Percentiles rank a stretch among this genome's conserved stretches.
Evolutionary conservation across 2,113 vertebrate genomes (phyloP).

Genomic region (Oryzias celebensis): DNA sequence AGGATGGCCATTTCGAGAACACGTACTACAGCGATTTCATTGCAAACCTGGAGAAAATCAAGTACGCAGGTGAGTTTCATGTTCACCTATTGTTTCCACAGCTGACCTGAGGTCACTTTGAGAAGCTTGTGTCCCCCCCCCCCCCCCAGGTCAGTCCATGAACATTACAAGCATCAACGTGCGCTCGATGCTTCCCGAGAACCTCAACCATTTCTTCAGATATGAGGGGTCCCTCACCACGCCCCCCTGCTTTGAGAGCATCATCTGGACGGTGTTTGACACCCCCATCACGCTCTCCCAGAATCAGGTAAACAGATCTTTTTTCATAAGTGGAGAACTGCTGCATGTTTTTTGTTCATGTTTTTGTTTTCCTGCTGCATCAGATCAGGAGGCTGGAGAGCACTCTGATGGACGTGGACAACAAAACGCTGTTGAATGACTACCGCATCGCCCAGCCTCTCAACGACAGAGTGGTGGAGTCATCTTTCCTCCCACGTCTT

Average conservation of each 20-base stretch:
- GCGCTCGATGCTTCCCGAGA: conserved; percentile 86
- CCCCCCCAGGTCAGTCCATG: conserved; percentile 79
- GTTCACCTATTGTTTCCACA: not conserved
- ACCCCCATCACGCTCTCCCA: conserved; percentile 82
- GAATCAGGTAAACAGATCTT: conserved; percentile 75
- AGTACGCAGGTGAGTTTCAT: conserved; percentile 79
- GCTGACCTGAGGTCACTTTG: not conserved
- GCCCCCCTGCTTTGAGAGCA: conserved; percentile 86
- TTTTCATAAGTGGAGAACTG: too few relatives aligned
- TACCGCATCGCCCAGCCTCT: conserved; percentile 86
- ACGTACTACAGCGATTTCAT: conserved; percentile 90
- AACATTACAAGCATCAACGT: conserved; percentile 76
- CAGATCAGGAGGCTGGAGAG: conserved; percentile 84
- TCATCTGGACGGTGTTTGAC: conserved; percentile 87
- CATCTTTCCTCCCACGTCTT: conserved; percentile 77
- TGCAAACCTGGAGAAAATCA: conserved; percentile 80
- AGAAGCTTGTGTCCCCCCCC: not conserved
- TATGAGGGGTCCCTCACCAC: conserved; percentile 89
- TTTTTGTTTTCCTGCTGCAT: not conserved
- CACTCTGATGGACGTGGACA: conserved; percentile 81
- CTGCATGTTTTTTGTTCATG: not conserved
- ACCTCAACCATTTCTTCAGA: conserved; percentile 84
- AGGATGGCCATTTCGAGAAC: conserved; percentile 88
- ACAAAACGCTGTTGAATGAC: conserved; percentile 82
- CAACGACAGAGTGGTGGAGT: conserved; percentile 79